These are phyloP conservation scores for Macroteleia sp. DNA, from an alignment of 2,888 invertebrate species.

Conservation along the genomic window DNA sequence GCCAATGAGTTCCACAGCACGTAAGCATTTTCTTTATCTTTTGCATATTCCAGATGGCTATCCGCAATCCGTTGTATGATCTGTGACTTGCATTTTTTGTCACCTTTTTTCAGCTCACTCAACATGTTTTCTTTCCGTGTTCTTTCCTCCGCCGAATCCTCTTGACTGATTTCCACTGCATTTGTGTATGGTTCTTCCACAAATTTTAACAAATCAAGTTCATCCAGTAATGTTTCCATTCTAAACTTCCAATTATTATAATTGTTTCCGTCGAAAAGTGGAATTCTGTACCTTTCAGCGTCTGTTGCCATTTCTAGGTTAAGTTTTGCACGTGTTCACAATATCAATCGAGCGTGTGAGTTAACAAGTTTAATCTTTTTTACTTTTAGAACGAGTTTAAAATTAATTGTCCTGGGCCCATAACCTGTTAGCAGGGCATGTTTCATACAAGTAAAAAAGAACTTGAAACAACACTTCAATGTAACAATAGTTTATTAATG, in stretches of 20 bases:
- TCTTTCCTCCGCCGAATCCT: background rate
- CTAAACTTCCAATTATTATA: constrained; percentile 67
- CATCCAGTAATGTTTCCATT: constrained; percentile 63
- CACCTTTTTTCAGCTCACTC: constrained; percentile 7
- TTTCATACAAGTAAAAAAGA: too few relatives aligned
- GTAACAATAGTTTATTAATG: too few relatives aligned
- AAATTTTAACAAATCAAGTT: constrained; percentile 30
- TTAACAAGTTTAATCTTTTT: background rate
- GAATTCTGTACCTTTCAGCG: constrained; percentile 28
- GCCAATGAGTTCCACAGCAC: constrained; percentile 61
- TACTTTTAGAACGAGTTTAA: background rate
- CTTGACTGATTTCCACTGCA: background rate
- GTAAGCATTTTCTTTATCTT: constrained; percentile 62
- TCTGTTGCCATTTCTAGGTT: background rate
- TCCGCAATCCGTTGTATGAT: constrained; percentile 63
- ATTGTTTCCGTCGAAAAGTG: constrained; percentile 41
- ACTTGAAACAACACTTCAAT: too few relatives aligned
- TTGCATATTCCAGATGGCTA: constrained; percentile 70
- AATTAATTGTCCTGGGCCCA: background rate
- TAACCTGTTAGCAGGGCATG: background rate
- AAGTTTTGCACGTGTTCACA: background rate
- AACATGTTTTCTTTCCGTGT: background rate
- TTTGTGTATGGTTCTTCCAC: constrained; percentile 18
- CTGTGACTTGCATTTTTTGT: constrained; percentile 67
- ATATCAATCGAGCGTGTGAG: background rate